Conservation (phyloP, 2,113 vertebrate genomes). For the Rhegmatorhina hoffmannsi region DNA sequence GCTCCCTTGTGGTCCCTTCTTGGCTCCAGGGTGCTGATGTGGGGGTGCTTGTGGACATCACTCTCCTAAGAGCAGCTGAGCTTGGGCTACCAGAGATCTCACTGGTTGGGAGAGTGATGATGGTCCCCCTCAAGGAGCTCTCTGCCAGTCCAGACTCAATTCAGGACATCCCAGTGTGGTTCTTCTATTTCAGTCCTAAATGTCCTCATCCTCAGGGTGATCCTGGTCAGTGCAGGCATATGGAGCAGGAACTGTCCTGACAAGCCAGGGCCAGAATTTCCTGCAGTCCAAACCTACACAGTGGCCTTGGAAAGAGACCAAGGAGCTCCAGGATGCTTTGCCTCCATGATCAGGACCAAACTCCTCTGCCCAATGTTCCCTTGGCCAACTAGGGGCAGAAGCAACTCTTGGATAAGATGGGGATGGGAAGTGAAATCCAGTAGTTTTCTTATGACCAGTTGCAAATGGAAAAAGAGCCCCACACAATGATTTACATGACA, state of each 20-base stretch:
- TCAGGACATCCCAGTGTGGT: neutral
- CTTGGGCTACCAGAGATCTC: neutral
- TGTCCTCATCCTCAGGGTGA: neutral
- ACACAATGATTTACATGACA: neutral
- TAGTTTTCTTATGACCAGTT: neutral
- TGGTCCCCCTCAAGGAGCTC: neutral
- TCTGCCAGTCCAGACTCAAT: neutral
- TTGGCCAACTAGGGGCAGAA: neutral
- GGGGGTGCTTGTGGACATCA: neutral
- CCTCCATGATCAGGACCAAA: accelerated
- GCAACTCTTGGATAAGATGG: neutral
- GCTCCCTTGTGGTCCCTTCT: neutral
- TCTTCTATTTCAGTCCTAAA: neutral
- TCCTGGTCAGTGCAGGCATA: accelerated
- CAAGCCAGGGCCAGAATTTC: neutral
- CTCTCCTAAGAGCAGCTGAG: neutral
- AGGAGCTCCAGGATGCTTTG: neutral
- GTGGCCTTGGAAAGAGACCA: neutral
- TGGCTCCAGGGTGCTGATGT: neutral
- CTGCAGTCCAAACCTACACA: neutral
- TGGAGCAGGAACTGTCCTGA: neutral
- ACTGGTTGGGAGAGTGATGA: neutral
- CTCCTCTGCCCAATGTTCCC: neutral
- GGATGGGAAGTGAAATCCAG: neutral
- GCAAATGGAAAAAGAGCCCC: neutral